Evolutionary conservation across 2,888 invertebrate species (phyloP).

Genomic region (Hirtodrosophila cameraria): DNA sequence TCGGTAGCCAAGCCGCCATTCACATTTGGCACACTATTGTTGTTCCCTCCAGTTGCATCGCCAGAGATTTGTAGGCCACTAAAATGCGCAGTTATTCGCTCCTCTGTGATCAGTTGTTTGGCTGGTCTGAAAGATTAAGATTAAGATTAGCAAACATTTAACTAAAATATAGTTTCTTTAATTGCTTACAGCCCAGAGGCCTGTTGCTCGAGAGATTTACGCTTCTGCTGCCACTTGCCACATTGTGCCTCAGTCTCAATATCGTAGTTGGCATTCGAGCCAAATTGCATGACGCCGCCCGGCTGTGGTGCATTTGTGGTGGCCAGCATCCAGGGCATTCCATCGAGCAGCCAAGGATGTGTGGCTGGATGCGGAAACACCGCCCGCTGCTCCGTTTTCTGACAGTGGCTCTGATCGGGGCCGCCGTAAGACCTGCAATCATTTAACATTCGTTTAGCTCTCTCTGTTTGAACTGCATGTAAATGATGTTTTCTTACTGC

Average conservation of each 20-base stretch:
- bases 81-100: conserved; percentile 92
- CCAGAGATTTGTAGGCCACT: conserved; percentile 89
- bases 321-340: conserved; percentile 85
- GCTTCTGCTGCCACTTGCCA: conserved; percentile 74
- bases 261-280: conserved; percentile 49
- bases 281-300: conserved; percentile 79
- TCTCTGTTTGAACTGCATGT: too few species aligned
- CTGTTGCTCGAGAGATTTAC: conserved; percentile 78
- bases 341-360: conserved; percentile 82
- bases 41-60: conserved; percentile 60
- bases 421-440: conserved; percentile 51
- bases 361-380: conserved; percentile 46
- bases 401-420: conserved; percentile 39
- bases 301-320: conserved; percentile 83
- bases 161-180: too few species aligned
- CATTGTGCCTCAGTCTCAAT: conserved; percentile 48
- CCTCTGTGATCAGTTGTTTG: conserved; percentile 92
- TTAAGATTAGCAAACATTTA: conserved; percentile 44
- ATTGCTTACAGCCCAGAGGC: conserved; percentile 85
- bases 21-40: conserved; percentile 41
- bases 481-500: conserved; percentile 41
- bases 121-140: conserved; percentile 84
- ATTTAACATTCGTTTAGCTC: background rate
- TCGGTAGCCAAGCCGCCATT: conserved; percentile 67
- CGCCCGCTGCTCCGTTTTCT: conserved; percentile 48